A percentile compares a stretch with the other conserved stretches of the same genome.
These are phyloP conservation scores for Elaphurus davidianus DNA, from an alignment of 2,113 vertebrate species.

Conservation along the genomic window DNA sequence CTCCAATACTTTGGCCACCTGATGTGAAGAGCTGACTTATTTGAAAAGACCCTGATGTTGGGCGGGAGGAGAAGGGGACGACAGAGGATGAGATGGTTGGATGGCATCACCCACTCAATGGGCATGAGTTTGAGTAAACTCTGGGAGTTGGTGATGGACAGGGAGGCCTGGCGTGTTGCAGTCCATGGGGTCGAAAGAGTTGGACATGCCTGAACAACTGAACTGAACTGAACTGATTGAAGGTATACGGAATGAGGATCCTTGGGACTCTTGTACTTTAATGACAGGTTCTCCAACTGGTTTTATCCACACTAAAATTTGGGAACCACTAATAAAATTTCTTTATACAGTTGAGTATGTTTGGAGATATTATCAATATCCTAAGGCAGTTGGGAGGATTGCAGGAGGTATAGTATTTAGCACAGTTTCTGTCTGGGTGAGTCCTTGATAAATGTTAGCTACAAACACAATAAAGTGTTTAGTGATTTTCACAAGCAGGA, in stretches of 20 bases:
- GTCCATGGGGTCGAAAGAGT: background rate
- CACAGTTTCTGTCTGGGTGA: background rate
- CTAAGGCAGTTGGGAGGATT: background rate
- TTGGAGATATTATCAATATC: background rate
- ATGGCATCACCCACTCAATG: background rate
- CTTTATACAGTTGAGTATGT: background rate
- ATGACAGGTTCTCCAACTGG: background rate
- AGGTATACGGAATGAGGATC: background rate
- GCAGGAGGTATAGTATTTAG: background rate
- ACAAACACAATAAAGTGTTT: background rate
- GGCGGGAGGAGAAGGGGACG: background rate
- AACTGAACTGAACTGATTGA: background rate
- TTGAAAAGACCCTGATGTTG: background rate
- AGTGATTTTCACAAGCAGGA: background rate
- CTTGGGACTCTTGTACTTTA: background rate
- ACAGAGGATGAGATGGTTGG: background rate
- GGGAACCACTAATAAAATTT: background rate
- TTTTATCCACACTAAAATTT: background rate
- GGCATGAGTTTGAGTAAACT: background rate
- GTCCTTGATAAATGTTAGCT: background rate
- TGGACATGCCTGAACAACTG: background rate
- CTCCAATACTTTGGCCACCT: background rate
- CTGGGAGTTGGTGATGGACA: background rate
- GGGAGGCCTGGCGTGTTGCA: background rate
- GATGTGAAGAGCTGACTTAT: background rate